Base-by-base conservation (phyloP, 2,888 invertebrate genomes). In the Ypsolopha scabrella region DNA sequence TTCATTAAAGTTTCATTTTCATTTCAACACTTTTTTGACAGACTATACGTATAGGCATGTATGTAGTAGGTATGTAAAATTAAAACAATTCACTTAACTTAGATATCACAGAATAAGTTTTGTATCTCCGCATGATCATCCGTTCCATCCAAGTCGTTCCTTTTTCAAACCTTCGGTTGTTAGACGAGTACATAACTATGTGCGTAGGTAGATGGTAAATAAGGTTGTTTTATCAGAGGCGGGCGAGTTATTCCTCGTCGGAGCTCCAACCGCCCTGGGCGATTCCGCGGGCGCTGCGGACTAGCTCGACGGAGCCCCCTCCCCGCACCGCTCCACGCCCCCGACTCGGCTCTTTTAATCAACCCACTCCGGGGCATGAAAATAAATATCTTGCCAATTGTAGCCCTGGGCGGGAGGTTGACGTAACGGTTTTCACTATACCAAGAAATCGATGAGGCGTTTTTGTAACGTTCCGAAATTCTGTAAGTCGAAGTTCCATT, bases 161-260 rank as follows among this genome's bases (percentile, higher is more conserved):
- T 24, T 24, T 24, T 24, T 24, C 24, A 24, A 24, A 24, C 24
- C 2, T 24, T 24, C 24, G 4, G 24, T 24, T 24, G 24, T 24
- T 24, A 8, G n/a, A 49, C 37, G 53, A 45, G 51, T 53, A 56
- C 50, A 14, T 51, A 57, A 48, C 37, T 54, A 51, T 51, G 55
- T 44, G 55, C 52, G 51, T 55, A 54, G 51, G 52, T 47, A 51
- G 53, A 53, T 57, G 52, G 61, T 64, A 65, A 63, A 63, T 67
- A 72, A 66, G 67, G 62, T 61, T 68, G 70, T 69, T 71, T 74
- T 75, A 74, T 76, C 67, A 57, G 59, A 53, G 58, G 58, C 58
- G 41, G 51, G 57, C 56, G 64, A 64, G 67, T 68, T 68, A 68
- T 69, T 67, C 63, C 64, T 63, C 61, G 60, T 58, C 51, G 47